Percentiles rank a stretch among this genome's conserved stretches.
Evolutionary conservation across 2,113 vertebrate genomes (phyloP).

Genomic region (Oryzias javanicus): DNA sequence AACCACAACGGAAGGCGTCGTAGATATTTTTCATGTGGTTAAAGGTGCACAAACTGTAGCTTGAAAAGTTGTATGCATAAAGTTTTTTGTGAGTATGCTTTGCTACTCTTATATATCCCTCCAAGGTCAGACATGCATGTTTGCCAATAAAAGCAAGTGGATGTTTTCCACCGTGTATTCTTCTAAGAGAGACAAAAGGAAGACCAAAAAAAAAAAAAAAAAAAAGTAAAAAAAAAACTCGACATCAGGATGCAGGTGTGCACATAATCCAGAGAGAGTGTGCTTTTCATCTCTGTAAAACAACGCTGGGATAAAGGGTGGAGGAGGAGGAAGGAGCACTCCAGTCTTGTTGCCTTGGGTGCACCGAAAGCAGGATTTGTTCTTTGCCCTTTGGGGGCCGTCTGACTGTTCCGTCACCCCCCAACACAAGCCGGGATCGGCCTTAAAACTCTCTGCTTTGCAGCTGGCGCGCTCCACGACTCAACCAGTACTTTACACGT

Average conservation of each 20-base stretch:
- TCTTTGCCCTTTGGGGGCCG: conserved; percentile 57
- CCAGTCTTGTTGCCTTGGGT: conserved; percentile 65
- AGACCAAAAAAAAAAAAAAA: not conserved
- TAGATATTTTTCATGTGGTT: no score
- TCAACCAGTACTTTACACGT: conserved; percentile 53
- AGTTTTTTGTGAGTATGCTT: no score
- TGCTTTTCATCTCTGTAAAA: conserved; percentile 32
- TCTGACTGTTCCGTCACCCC: conserved; percentile 70
- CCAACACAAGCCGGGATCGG: conserved; percentile 57
- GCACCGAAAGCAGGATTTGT: conserved; percentile 67
- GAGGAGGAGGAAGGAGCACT: conserved; percentile 43
- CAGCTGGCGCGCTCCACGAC: conserved; percentile 57
- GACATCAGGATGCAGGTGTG: conserved; percentile 30
- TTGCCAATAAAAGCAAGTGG: no score
- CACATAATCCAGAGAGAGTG: conserved; percentile 17
- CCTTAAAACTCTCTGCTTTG: conserved; percentile 55
- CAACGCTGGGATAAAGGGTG: conserved; percentile 41
- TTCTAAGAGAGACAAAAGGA: not conserved
- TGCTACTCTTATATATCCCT: no score
- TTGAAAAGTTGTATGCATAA: no score
- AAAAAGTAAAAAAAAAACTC: conserved; percentile 1
- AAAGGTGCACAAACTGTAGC: no score
- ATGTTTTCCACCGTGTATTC: no score
- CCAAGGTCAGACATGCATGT: no score
- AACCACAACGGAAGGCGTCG: no score